Conservation (phyloP, 1,140 invertebrate genomes). For the Triops cancriformis region DNA sequence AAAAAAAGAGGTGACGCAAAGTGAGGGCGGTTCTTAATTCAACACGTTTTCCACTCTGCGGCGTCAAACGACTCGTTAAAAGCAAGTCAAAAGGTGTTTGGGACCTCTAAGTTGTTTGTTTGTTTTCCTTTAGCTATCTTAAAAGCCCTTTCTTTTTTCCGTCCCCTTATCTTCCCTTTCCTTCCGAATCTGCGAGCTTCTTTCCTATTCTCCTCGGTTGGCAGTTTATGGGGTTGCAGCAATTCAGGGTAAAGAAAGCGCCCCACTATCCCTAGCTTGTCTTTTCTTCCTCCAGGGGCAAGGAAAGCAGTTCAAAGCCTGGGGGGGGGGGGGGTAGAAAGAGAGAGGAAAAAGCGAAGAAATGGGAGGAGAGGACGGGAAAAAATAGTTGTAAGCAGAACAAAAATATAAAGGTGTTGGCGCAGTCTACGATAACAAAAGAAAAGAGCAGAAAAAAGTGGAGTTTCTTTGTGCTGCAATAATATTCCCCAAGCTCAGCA, state of each 20-base stretch:
- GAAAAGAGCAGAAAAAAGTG: neutral
- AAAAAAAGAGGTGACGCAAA: neutral
- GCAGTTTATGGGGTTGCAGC: neutral
- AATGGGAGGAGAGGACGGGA: too few species aligned
- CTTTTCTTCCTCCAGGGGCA: neutral
- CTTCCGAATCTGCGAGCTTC: neutral
- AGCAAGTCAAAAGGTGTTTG: neutral
- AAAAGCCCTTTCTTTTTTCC: neutral
- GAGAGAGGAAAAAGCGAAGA: neutral
- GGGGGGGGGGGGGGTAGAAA: too few species aligned
- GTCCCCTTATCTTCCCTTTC: neutral
- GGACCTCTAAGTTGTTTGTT: neutral
- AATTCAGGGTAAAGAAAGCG: neutral
- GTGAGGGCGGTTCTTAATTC: neutral
- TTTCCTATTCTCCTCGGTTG: neutral
- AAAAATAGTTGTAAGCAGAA: neutral
- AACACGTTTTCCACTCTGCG: neutral
- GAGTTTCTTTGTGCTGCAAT: neutral
- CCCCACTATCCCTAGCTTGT: neutral
- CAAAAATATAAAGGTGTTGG: slow-evolving; percentile 10
- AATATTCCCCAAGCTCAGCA: slow-evolving; percentile 13
- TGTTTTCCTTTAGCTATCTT: neutral
- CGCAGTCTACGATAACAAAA: neutral
- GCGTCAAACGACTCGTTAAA: slow-evolving; percentile 13
- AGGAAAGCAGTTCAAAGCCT: neutral